Percentiles rank a stretch among this genome's conserved stretches.
Evolutionary conservation across 2,113 vertebrate species (phyloP).

Genomic region (Python bivittatus): DNA sequence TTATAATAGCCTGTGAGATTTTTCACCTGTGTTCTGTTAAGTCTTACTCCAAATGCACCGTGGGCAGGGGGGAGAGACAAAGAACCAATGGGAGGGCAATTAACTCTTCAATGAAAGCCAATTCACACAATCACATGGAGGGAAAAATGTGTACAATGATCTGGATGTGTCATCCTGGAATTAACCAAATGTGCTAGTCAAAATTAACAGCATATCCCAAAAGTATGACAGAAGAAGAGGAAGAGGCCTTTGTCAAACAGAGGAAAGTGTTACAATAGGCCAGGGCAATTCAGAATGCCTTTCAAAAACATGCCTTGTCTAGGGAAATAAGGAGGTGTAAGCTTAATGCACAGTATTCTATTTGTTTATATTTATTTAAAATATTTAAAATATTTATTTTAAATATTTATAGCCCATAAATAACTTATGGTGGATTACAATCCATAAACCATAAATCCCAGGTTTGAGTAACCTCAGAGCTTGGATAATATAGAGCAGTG

Average conservation of each 20-base stretch:
- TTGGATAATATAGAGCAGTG: not conserved
- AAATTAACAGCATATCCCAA: not conserved
- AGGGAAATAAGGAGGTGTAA: not conserved
- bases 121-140: not conserved
- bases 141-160: not conserved
- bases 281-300: not conserved
- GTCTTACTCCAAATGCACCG: not conserved
- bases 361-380: not conserved
- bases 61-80: not conserved
- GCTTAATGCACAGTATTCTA: not conserved
- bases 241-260: not conserved
- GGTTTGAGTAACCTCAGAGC: not conserved
- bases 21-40: constrained; percentile 12
- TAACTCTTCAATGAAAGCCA: not conserved
- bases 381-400: not conserved
- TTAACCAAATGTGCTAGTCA: not conserved
- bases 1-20: not conserved
- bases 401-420: not conserved
- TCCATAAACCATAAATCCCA: not conserved
- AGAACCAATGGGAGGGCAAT: not conserved
- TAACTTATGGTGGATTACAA: not conserved
- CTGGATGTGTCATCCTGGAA: not conserved
- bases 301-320: not conserved
- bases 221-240: not conserved
- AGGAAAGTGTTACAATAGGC: not conserved